Evolutionary conservation across 2,888 invertebrate species (phyloP), one percentile per base, ranked within the genome.

Genomic region (Caenorhabditis imperialis): DNA sequence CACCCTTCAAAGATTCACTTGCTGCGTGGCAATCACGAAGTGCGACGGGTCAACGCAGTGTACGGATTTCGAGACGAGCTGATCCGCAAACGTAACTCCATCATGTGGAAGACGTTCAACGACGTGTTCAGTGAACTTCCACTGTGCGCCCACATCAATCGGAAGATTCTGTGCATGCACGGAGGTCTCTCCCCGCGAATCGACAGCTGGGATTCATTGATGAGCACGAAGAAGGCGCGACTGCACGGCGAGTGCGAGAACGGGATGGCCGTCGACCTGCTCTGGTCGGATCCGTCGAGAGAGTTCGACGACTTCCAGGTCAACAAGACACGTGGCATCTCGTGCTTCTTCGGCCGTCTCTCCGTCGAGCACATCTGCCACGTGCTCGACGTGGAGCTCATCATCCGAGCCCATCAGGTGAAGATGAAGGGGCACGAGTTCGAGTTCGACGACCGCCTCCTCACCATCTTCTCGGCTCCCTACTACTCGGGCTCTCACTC

Each of bases 391-490:
- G 70, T 85, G 54, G 78, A 80, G 44, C 27, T 85, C 50, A 71
- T 85, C 25, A 81, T 84, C 18, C 65, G 85, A 23, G 85, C 83
- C 1, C 85, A 85, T 51, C 83, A 84, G 55, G 58, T 79, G 23
- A 71, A 77, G 18, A 22, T 54, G 58, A 77, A 75, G 12, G 2
- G 45, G 30, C 78, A 85, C 55, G 57, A 58, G n/a, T 79, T 82
- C 55, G 45, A 63, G 30, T 80, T 79, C 33, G 76, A 80, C 47
- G 63, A 78, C 22, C 75, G 70, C 10, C 74, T 84, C 5, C 75
- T 79, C 27, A 84, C 85, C 3, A 67, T 85, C 33, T 85, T 85
- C 81, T 81, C 83, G 10, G 85, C 85, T 1, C 84, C 84, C 23
- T 79, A 80, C 65, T 85, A 85, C 45, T 80, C 81, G 16, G 84